phyloP scores from a whole-genome alignment of 2,797 vertebrate genomes.

The Myotis pilosus region DNA sequence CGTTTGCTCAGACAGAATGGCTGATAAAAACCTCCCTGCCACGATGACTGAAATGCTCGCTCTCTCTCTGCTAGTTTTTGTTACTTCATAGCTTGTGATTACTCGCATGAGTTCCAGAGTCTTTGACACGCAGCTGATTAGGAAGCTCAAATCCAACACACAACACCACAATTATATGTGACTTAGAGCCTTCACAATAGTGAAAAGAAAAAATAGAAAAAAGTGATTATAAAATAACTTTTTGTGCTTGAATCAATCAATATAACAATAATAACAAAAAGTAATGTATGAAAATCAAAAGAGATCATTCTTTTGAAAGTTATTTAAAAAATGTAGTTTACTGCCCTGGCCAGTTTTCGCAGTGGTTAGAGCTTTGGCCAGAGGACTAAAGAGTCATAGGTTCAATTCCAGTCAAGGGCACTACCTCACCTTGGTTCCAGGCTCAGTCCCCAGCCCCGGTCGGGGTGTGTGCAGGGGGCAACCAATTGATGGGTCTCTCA shows the following conservation, averaged over 20 bases:
- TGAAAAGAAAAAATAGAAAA: neutral
- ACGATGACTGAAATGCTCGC: neutral
- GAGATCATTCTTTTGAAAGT: neutral
- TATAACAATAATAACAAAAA: neutral
- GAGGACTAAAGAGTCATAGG: too few species aligned
- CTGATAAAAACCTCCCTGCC: slow-evolving; percentile 73
- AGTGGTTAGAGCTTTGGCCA: too few species aligned
- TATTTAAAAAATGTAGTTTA: neutral
- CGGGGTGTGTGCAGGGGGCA: too few species aligned
- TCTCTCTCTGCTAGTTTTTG: slow-evolving; percentile 43
- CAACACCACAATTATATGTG: neutral
- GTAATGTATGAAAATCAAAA: neutral
- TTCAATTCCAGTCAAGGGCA: too few species aligned
- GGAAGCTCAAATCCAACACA: neutral
- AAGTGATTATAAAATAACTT: neutral
- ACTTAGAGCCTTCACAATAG: neutral
- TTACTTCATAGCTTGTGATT: slow-evolving; percentile 12
- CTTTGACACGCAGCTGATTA: neutral
- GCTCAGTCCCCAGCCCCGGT: too few species aligned
- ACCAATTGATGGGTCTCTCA: too few species aligned
- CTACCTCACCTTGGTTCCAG: too few species aligned
- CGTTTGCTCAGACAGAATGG: slow-evolving; percentile 70
- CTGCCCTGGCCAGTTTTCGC: too few species aligned
- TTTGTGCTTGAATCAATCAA: neutral
- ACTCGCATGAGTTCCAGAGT: neutral